A percentile compares a stretch with the other conserved stretches of the same genome.
Conservation (phyloP, 64 coral and sea anemone species). For the Platygyra sinensis region DNA sequence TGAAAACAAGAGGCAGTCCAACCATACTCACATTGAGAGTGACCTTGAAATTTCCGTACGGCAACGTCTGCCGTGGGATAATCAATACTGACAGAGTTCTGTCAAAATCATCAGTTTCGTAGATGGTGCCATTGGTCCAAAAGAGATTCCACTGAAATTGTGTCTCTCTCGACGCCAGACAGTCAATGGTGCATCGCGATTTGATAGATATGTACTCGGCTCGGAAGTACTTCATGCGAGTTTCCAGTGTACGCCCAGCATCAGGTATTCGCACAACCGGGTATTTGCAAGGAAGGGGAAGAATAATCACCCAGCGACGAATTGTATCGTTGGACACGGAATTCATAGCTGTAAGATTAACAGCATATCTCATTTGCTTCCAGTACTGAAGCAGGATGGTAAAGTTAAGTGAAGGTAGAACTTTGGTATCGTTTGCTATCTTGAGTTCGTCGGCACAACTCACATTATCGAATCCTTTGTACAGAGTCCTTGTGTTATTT, state of each 20-base stretch:
- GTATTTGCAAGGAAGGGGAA: conserved; percentile 34
- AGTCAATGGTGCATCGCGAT: conserved; percentile 4
- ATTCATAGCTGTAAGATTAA: conserved; percentile 24
- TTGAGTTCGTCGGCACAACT: conserved; percentile 53
- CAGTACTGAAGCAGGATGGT: conserved; percentile 32
- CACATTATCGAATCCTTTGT: conserved; percentile 54
- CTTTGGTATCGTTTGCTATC: background rate
- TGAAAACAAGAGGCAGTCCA: conserved; percentile 33
- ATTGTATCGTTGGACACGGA: conserved; percentile 14
- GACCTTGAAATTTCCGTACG: conserved; percentile 43
- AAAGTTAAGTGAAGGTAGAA: background rate
- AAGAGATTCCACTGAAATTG: conserved; percentile 18
- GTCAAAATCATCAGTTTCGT: background rate
- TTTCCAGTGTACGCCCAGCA: background rate
- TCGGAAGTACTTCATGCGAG: background rate
- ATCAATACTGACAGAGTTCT: conserved; percentile 37
- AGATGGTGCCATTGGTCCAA: background rate
- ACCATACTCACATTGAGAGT: conserved; percentile 66
- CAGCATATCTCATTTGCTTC: conserved; percentile 17
- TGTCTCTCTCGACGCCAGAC: conserved; percentile 40
- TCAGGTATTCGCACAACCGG: conserved; percentile 14
- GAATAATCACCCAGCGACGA: conserved; percentile 13
- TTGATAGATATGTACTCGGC: conserved; percentile 4
- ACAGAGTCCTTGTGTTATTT: conserved; percentile 74
- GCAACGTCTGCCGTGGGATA: conserved; percentile 32